Percentiles rank a stretch among this genome's conserved stretches.
Evolutionary conservation across 2,113 vertebrate genomes (phyloP).

Genomic region (Pithys albifrons): DNA sequence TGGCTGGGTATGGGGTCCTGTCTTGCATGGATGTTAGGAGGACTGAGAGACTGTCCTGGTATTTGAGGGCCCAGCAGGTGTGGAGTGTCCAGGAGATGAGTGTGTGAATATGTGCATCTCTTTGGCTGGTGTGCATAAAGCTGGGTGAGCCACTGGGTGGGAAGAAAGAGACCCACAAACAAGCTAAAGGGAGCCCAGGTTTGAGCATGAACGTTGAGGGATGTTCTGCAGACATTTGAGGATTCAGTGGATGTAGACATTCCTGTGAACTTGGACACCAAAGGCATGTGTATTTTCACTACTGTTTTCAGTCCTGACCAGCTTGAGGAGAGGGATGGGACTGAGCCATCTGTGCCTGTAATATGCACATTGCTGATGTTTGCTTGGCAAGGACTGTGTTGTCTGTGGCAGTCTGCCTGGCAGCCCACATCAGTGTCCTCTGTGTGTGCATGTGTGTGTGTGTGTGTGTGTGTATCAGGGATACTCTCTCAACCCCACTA

Average conservation of each 20-base stretch:
- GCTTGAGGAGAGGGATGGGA: not conserved
- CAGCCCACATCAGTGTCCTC: not conserved
- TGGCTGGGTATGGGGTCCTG: not conserved
- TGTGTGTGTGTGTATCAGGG: not conserved
- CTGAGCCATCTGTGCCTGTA: fast-evolving
- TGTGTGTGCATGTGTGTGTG: not conserved
- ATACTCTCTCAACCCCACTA: not conserved
- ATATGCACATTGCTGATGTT: not conserved
- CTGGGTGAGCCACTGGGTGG: not conserved
- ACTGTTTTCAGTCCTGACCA: not conserved
- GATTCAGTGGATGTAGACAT: not conserved
- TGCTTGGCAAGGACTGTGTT: not conserved
- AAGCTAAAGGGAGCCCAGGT: no score
- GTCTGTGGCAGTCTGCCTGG: not conserved
- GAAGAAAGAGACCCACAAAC: not conserved
- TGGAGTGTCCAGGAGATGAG: not conserved
- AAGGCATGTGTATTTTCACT: not conserved
- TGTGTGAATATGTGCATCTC: not conserved
- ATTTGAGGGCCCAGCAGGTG: not conserved
- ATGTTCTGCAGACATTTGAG: not conserved
- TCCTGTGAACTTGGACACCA: not conserved
- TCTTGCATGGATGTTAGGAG: not conserved
- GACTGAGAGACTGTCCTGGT: not conserved
- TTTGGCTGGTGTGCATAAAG: not conserved
- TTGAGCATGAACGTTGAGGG: not conserved